Percentiles rank a stretch among this genome's conserved stretches.
phyloP scores from a whole-genome alignment of 2,113 vertebrate genomes.

The Sialia sialis region DNA sequence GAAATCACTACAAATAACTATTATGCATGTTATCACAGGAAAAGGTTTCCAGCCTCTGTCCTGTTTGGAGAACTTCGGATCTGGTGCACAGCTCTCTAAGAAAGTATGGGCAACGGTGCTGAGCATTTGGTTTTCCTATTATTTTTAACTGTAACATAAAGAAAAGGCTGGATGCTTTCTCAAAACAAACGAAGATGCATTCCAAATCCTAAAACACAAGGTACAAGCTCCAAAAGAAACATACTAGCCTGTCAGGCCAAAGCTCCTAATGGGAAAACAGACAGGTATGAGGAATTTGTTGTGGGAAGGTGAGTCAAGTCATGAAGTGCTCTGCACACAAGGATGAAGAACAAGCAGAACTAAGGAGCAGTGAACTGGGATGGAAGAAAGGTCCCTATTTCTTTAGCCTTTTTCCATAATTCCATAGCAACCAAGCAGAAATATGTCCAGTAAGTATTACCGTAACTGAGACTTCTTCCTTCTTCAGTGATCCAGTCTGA shows the following conservation, averaged over 20 bases:
- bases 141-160: neutral
- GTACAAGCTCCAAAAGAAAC: neutral
- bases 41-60: neutral
- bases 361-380: neutral
- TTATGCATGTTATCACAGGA: neutral
- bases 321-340: neutral
- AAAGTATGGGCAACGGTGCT: neutral
- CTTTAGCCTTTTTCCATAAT: neutral
- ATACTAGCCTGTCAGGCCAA: neutral
- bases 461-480: neutral
- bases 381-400: neutral
- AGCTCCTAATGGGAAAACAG: neutral
- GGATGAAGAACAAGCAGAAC: neutral
- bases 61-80: neutral
- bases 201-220: neutral
- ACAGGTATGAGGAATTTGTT: neutral
- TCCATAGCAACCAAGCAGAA: neutral
- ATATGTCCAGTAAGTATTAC: neutral
- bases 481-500: neutral
- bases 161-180: neutral
- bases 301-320: neutral
- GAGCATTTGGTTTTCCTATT: accelerated
- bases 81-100: neutral
- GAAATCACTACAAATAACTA: neutral
- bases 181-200: neutral